Conservation (phyloP, 2,113 vertebrate genomes). For the Mus pahari region DNA sequence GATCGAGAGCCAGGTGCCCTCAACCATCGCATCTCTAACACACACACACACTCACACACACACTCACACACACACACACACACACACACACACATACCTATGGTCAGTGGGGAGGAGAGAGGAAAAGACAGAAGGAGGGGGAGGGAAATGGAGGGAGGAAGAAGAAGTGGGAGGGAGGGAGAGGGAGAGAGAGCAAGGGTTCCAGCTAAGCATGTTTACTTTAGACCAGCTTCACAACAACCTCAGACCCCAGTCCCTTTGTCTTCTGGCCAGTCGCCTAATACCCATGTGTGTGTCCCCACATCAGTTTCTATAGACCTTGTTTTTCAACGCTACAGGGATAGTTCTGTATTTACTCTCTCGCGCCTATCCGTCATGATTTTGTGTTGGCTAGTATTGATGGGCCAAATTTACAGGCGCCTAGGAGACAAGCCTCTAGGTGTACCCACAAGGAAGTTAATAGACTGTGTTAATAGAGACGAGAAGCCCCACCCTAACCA, state of each 20-base stretch:
- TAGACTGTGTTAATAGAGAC: neutral
- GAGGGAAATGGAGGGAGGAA: neutral
- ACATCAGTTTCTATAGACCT: neutral
- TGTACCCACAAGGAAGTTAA: neutral
- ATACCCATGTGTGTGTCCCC: constrained; percentile 64
- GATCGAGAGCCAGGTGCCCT: neutral
- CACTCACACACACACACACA: neutral
- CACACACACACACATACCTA: neutral
- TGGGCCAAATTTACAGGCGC: neutral
- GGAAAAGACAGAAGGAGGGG: fast-evolving
- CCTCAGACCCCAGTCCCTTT: too few relatives aligned
- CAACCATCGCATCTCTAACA: neutral
- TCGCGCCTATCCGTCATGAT: too few relatives aligned
- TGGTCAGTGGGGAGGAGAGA: neutral
- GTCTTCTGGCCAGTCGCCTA: neutral
- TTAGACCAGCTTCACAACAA: constrained; percentile 44
- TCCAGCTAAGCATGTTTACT: constrained; percentile 30
- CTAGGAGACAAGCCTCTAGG: neutral
- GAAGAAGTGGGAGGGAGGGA: neutral
- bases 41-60: neutral
- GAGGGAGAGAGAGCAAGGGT: neutral
- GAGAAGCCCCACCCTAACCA: neutral
- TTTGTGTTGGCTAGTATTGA: neutral
- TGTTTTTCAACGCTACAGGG: neutral
- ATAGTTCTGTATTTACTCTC: neutral